Evolutionary conservation across 2,113 vertebrate genomes (phyloP).

Genomic region (Python bivittatus): DNA sequence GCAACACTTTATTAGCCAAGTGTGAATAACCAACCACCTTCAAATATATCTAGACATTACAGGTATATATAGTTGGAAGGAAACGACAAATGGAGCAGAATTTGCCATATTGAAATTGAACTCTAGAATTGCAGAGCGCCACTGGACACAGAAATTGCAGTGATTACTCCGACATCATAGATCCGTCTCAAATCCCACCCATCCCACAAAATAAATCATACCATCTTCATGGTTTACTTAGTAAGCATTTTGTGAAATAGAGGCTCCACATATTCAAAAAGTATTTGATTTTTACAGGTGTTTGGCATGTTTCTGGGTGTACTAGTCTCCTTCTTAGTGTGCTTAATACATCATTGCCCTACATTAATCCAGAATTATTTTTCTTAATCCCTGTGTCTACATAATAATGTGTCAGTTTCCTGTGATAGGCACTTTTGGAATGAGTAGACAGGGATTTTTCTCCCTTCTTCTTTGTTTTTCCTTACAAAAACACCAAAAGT

Average conservation of each 20-base stretch:
- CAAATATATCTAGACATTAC: neutral
- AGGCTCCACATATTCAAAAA: no score
- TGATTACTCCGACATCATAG: neutral
- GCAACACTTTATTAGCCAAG: neutral
- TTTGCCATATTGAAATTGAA: neutral
- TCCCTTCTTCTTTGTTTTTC: neutral
- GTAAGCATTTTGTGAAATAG: neutral
- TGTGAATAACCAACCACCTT: neutral
- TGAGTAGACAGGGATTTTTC: neutral
- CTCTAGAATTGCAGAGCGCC: neutral
- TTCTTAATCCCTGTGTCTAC: neutral
- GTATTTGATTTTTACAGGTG: neutral
- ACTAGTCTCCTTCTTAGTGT: neutral
- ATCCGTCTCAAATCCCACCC: neutral
- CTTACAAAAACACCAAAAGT: neutral
- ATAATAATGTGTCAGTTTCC: constrained; percentile 21
- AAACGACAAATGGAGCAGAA: neutral
- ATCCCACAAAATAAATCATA: neutral
- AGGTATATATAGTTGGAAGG: neutral
- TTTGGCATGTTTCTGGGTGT: neutral
- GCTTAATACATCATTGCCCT: neutral
- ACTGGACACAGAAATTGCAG: neutral
- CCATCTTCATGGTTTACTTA: no score
- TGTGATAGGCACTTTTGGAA: neutral
- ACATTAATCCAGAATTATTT: neutral